Evolutionary conservation across 2,888 invertebrate species (phyloP).

Genomic region (Ferdinandea cuprea): DNA sequence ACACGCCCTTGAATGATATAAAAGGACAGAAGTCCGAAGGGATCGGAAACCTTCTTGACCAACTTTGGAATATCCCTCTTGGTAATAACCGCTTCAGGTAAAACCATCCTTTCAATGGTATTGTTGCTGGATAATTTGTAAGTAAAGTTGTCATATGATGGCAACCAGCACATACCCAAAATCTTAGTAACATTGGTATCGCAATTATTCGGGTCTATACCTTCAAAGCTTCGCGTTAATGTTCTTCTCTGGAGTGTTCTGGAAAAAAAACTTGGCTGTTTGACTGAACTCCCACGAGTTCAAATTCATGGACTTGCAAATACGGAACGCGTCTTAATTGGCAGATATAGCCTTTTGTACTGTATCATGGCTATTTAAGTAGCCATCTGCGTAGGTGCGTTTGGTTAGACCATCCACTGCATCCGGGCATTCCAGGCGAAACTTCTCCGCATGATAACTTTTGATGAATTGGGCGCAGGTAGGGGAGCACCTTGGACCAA

Average conservation of each 20-base stretch:
- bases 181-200: background rate
- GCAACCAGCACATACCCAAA: background rate
- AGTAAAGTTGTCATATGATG: too few relatives aligned
- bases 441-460: slow-evolving; percentile 9
- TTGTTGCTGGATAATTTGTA: too few relatives aligned
- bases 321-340: background rate
- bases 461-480: slow-evolving; percentile 69
- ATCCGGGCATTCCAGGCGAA: background rate
- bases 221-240: background rate
- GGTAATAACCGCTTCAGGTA: too few relatives aligned
- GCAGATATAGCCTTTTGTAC: background rate
- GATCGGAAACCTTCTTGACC: too few relatives aligned
- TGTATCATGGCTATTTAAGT: slow-evolving; percentile 17
- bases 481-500: slow-evolving; percentile 70
- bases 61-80: too few relatives aligned
- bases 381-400: slow-evolving; percentile 48
- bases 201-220: background rate
- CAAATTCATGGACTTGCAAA: background rate
- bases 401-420: slow-evolving; percentile 1
- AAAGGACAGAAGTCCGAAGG: too few relatives aligned
- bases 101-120: too few relatives aligned
- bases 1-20: too few relatives aligned
- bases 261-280: background rate
- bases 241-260: background rate
- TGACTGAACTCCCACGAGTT: background rate